Conservation (phyloP, 2,797 vertebrate genomes). For the Chlorospingus flavigularis region DNA sequence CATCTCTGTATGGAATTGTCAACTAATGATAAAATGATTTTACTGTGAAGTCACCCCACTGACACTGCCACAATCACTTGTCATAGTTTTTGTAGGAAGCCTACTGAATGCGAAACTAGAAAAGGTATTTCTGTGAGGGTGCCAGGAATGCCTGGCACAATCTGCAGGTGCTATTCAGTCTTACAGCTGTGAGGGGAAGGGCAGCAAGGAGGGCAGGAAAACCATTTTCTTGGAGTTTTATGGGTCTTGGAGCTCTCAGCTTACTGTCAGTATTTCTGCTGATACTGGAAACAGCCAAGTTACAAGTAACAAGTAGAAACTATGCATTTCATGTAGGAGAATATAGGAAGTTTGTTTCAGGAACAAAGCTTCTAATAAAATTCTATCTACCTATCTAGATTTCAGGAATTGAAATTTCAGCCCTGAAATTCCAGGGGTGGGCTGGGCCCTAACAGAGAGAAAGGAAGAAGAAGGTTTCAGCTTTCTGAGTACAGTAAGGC, state of each 20-base stretch:
- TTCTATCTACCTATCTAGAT: neutral
- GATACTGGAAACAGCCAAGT: neutral
- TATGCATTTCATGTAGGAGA: neutral
- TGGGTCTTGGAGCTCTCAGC: neutral
- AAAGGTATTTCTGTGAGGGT: neutral
- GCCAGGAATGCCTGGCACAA: neutral
- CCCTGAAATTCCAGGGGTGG: neutral
- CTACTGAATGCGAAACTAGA: neutral
- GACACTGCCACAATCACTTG: neutral
- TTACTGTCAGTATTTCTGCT: neutral
- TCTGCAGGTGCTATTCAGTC: neutral
- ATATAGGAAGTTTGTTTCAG: neutral
- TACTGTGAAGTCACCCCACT: neutral
- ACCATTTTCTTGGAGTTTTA: neutral
- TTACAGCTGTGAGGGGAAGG: neutral
- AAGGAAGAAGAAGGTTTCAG: neutral
- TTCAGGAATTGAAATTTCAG: neutral
- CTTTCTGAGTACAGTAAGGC: neutral
- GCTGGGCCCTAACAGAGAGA: neutral
- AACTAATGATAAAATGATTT: neutral
- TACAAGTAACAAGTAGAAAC: neutral
- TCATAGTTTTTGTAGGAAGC: neutral
- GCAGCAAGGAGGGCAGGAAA: neutral
- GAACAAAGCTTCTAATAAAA: neutral
- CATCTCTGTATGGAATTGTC: neutral